Base-by-base conservation (phyloP, 2,113 vertebrate genomes). In the Edolisoma coerulescens region DNA sequence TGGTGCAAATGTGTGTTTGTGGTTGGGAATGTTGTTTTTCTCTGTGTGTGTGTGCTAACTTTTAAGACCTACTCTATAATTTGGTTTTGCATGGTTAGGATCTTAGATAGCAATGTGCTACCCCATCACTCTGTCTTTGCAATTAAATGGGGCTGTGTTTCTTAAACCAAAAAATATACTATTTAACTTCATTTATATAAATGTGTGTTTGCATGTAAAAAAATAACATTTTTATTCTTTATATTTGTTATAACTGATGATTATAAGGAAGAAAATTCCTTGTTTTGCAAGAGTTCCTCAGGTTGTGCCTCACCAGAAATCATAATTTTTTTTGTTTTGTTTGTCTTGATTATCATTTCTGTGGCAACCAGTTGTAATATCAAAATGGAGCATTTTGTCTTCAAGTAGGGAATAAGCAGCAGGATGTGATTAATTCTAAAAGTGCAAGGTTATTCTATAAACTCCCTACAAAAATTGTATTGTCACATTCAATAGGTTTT, bases 271-370 rank as follows among this genome's bases (percentile, higher is more conserved):
- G 37, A 95, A 41, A 93, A 26, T 15, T 37, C 30, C 73, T 93
- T 89, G 24, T 44, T 77, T 90, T 41, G 37, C 71, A 84, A 82
- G 21, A 12, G 1, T 79, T 96, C 28, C n/a, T 90, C 45, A 93
- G 84, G 13, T 95, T 89, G 35, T 89, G 69, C 19, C 44, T 82
- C 49, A 86, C 28, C 33, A 91, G 67, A 97, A 96, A 79, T 75
- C 10, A 28, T 93, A 92, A 81, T 81, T 84, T 93, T 39, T 86
- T 57, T 61, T n/a, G 21, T 6, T 78, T 71, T 82, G 15, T 96
- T 61, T 71, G 37, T 80, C 9, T 63, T 69, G 30, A 87, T 94
- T 90, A 94, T 90, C 3, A 94, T 94, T 97, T 96, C 93, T 94
- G 68, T 79, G 88, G 52, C 73, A 97, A 84, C 59, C 54, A 81